phyloP scores from a whole-genome alignment of 2,888 invertebrate species.

The Dicranocentrus wangi region DNA sequence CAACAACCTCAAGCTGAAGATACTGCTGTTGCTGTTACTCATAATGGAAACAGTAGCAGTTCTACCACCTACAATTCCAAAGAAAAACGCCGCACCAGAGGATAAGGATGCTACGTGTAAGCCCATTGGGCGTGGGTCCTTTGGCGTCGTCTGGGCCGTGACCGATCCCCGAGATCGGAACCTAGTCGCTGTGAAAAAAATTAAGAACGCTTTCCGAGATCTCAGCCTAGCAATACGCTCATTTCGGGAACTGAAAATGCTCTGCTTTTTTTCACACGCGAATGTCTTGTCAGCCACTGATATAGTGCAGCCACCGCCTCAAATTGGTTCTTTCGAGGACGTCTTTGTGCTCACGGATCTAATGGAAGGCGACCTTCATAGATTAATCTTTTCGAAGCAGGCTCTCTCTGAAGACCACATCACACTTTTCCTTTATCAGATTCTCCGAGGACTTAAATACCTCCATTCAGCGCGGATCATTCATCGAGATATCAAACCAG shows the following conservation, averaged over 20 bases:
- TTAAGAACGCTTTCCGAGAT: conserved; percentile 99
- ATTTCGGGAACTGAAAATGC: conserved; percentile 98
- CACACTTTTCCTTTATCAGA: conserved; percentile 99
- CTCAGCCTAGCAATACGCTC: conserved; percentile 98
- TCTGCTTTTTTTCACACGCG: conserved; percentile 99
- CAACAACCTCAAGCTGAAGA: no score
- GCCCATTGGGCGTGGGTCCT: no score
- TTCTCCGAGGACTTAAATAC: conserved; percentile 98
- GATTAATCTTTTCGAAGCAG: conserved; percentile 99
- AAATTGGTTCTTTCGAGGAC: conserved; percentile 99
- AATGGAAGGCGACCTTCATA: conserved; percentile 99
- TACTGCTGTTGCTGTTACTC: no score
- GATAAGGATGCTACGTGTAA: no score
- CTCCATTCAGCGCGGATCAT: conserved; percentile 98
- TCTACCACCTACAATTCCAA: no score
- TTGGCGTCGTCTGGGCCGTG: no score
- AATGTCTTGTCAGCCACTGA: conserved; percentile 98
- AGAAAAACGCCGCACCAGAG: no score
- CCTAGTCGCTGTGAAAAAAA: conserved; percentile 98
- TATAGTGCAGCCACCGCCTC: conserved; percentile 98
- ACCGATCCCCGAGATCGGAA: conserved; percentile 99
- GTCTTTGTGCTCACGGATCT: conserved; percentile 99
- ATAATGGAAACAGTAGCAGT: no score
- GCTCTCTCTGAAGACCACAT: conserved; percentile 99
- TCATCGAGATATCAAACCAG: conserved; percentile 99